Conservation (phyloP, 2,797 vertebrate species). For the Helostoma temminkii region DNA sequence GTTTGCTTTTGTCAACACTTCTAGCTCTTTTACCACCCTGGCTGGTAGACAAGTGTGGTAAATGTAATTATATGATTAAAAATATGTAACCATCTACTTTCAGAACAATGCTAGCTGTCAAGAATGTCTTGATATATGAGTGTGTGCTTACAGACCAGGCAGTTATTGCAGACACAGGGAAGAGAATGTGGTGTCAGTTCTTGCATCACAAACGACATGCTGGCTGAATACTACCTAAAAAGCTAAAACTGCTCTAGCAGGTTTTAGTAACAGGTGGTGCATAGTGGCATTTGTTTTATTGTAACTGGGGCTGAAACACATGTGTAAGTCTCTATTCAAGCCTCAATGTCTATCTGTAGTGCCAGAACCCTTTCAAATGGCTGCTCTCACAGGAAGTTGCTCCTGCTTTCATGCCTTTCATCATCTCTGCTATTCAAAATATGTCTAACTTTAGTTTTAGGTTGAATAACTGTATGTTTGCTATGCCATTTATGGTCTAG, state of each 20-base stretch:
- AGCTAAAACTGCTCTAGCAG: neutral
- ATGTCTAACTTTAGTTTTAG: too few species aligned
- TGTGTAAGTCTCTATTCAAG: neutral
- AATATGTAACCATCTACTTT: constrained; percentile 38
- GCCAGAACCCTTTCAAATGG: constrained; percentile 15
- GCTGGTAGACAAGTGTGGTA: constrained; percentile 12
- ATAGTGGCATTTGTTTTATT: neutral
- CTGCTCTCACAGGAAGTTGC: constrained; percentile 35
- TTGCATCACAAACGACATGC: constrained; percentile 7
- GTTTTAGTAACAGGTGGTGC: constrained; percentile 12
- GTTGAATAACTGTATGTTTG: neutral
- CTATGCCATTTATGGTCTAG: neutral
- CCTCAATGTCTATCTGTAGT: neutral
- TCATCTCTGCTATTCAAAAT: neutral
- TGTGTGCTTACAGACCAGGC: constrained; percentile 37
- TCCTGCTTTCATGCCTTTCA: constrained; percentile 11
- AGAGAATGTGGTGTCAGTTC: constrained; percentile 25
- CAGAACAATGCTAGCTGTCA: constrained; percentile 64
- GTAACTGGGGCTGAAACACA: neutral
- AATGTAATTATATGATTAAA: constrained; percentile 54
- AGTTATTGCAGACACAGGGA: constrained; percentile 42
- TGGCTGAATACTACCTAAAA: neutral
- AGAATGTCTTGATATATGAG: constrained; percentile 33
- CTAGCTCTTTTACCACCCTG: constrained; percentile 12
- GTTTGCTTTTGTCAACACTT: constrained; percentile 23